Percentiles rank a stretch among this genome's conserved stretches.
Evolutionary conservation across 2,797 vertebrate genomes (phyloP).

Genomic region (Syngnathus rostellatus): DNA sequence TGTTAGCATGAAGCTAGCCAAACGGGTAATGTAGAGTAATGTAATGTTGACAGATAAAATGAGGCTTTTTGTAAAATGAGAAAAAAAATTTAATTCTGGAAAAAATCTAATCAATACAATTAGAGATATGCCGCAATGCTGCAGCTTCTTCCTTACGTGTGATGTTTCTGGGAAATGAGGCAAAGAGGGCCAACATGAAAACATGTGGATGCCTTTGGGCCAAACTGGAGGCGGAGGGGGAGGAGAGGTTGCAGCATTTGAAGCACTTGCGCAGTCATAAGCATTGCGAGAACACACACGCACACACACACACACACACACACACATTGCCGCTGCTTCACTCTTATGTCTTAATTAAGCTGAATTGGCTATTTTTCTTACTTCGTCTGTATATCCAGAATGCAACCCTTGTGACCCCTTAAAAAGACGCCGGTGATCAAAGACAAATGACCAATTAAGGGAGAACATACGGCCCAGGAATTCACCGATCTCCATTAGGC

Average conservation of each 20-base stretch:
- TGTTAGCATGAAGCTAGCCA: too few relatives aligned
- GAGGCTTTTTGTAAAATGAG: too few relatives aligned
- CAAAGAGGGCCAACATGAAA: conserved; percentile 29
- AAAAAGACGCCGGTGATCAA: conserved; percentile 31
- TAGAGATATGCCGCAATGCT: too few relatives aligned
- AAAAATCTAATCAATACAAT: too few relatives aligned
- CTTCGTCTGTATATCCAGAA: conserved; percentile 13
- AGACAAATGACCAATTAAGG: conserved; percentile 56
- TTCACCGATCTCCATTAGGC: neutral
- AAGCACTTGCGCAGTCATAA: conserved; percentile 20
- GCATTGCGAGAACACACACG: conserved; percentile 14
- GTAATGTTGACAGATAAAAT: too few relatives aligned
- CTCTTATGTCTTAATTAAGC: conserved; percentile 7
- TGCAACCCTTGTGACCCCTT: conserved; percentile 31
- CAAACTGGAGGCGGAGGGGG: neutral
- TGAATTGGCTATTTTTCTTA: conserved; percentile 24
- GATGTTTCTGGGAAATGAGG: conserved; percentile 41
- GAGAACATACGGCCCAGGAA: conserved; percentile 17
- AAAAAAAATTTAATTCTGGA: too few relatives aligned
- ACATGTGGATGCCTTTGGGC: conserved; percentile 52
- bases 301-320: conserved; percentile 21
- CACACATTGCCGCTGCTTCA: conserved; percentile 4
- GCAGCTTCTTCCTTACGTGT: conserved; percentile 19
- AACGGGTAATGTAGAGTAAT: too few relatives aligned
- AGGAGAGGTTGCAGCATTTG: conserved; percentile 20